Conservation (phyloP, 2,888 invertebrate genomes). For the Drosophila imparisetae region DNA sequence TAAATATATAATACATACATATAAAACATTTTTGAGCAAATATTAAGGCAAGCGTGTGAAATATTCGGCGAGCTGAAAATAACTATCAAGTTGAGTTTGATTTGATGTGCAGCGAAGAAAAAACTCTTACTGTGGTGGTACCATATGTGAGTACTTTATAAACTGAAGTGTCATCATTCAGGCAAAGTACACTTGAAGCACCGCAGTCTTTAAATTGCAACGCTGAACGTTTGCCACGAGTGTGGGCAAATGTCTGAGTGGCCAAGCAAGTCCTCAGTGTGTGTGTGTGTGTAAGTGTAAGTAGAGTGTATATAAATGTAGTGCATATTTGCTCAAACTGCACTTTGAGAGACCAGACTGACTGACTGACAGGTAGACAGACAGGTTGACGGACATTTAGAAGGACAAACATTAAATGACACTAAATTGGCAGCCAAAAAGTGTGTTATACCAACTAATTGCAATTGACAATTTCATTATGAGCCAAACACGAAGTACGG, state of each 20-base stretch:
- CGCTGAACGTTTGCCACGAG: conserved; percentile 38
- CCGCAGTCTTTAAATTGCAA: conserved; percentile 61
- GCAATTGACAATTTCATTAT: conserved; percentile 68
- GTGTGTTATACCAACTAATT: conserved; percentile 69
- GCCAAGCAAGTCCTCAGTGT: conserved; percentile 31
- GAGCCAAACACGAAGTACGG: conserved; percentile 18
- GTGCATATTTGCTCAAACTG: conserved; percentile 9
- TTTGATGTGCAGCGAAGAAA: conserved; percentile 43
- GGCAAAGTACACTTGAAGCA: conserved; percentile 53
- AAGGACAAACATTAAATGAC: conserved; percentile 16
- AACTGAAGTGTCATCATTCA: conserved; percentile 59
- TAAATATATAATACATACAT: neutral
- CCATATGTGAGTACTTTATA: conserved; percentile 39
- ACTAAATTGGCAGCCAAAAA: conserved; percentile 51
- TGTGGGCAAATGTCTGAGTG: conserved; percentile 53
- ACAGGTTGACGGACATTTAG: conserved; percentile 37
- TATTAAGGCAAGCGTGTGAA: neutral
- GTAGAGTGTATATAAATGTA: neutral
- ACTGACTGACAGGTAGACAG: conserved; percentile 3
- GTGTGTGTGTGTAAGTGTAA: neutral
- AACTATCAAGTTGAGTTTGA: conserved; percentile 14
- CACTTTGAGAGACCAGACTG: conserved; percentile 8
- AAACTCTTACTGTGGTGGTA: conserved; percentile 33
- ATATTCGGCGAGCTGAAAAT: neutral
- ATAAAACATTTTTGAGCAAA: neutral